phyloP scores from a whole-genome alignment of 2,888 invertebrate species.

The Operophtera brumata region DNA sequence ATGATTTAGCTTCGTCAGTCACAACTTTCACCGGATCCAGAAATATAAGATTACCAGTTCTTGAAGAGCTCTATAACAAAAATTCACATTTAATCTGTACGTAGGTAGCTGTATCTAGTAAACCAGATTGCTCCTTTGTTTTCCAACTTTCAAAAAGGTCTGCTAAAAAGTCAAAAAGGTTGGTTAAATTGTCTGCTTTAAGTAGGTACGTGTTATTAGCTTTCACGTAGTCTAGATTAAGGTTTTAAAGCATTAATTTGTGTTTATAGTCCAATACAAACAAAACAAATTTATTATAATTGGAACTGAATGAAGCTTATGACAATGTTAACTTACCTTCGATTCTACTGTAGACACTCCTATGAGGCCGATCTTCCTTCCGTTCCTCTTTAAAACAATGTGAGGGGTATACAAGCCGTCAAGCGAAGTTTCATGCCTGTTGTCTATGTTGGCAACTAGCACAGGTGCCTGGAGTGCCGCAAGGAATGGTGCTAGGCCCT shows the following conservation, averaged over 20 bases:
- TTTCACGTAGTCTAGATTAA: no score
- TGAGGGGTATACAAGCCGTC: conserved; percentile 83
- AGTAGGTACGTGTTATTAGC: no score
- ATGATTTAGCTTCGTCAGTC: conserved; percentile 80
- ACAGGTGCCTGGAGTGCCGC: conserved; percentile 83
- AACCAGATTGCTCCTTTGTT: no score
- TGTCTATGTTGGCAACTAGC: conserved; percentile 87
- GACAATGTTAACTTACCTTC: conserved; percentile 61
- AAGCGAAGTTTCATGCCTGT: conserved; percentile 82
- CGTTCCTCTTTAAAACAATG: conserved; percentile 82
- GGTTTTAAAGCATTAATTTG: no score
- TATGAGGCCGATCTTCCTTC: conserved; percentile 87
- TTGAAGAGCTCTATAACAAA: conserved; percentile 78
- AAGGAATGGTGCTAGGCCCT: conserved; percentile 86
- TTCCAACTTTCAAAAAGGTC: no score
- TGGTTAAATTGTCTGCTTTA: no score
- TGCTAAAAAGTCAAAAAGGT: no score
- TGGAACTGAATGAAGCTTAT: conserved; percentile 14
- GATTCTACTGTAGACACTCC: conserved; percentile 88
- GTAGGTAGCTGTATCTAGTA: no score
- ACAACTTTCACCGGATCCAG: conserved; percentile 83
- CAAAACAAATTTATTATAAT: no score
- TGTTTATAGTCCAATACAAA: no score
- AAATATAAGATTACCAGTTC: conserved; percentile 82
- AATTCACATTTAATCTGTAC: not conserved